A percentile compares a stretch with the other conserved stretches of the same genome.
These are phyloP conservation scores for Drosophila subquinaria DNA, from an alignment of 2,888 invertebrate species.

Conservation along the genomic window DNA sequence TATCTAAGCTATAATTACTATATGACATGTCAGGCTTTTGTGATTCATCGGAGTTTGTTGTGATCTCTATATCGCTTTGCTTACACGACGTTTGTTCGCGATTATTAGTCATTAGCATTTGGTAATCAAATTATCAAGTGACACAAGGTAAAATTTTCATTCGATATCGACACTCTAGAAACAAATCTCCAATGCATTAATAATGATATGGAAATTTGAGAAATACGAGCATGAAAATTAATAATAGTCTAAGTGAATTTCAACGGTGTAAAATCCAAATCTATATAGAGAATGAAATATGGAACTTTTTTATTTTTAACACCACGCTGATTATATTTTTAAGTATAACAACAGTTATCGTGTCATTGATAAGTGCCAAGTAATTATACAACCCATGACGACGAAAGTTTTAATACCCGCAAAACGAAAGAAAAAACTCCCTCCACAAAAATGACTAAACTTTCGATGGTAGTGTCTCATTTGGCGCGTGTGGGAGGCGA, in stretches of 20 bases:
- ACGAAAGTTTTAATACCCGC: conserved; percentile 57
- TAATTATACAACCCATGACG: conserved; percentile 46
- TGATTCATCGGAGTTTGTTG: conserved; percentile 56
- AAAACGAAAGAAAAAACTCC: conserved; percentile 22
- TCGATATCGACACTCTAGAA: conserved; percentile 12
- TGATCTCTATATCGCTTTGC: conserved; percentile 41
- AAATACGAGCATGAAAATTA: not conserved
- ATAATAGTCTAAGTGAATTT: not conserved
- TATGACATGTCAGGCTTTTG: conserved; percentile 36
- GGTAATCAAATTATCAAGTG: conserved; percentile 61
- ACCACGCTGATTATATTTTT: not conserved
- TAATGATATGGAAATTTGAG: not conserved
- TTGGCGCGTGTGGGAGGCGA: conserved; percentile 41
- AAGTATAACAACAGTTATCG: conserved; percentile 30
- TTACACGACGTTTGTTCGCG: conserved; percentile 23
- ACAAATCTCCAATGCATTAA: not conserved
- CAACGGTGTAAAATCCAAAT: not conserved
- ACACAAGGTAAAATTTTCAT: conserved; percentile 25
- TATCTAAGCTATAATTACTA: conserved; percentile 6
- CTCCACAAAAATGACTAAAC: conserved; percentile 36
- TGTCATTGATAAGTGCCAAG: conserved; percentile 50
- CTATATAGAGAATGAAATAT: not conserved
- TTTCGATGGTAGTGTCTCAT: conserved; percentile 8
- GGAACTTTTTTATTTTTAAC: not conserved
- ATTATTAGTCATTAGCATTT: conserved; percentile 60